These are phyloP conservation scores for Megalops atlanticus DNA, from an alignment of 2,113 vertebrate genomes.

Conservation along the genomic window DNA sequence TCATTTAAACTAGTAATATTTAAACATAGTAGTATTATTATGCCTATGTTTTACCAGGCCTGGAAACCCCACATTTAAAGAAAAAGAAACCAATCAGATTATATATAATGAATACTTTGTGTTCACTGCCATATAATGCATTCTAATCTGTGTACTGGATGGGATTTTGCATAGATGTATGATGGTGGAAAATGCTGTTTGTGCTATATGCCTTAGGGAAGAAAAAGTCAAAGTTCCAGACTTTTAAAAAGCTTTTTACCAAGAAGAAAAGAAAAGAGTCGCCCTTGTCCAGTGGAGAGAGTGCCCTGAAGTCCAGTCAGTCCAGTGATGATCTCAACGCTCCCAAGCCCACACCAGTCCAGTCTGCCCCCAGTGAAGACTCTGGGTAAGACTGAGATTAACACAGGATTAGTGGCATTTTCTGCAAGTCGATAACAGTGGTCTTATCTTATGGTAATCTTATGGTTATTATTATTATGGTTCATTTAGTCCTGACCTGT, in stretches of 20 bases:
- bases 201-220: constrained; percentile 71
- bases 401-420: too few relatives aligned
- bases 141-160: neutral
- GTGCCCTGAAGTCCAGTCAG: constrained; percentile 69
- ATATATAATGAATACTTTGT: too few relatives aligned
- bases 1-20: too few relatives aligned
- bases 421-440: too few relatives aligned
- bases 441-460: too few relatives aligned
- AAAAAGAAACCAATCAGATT: neutral
- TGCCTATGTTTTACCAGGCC: too few relatives aligned
- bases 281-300: constrained; percentile 46
- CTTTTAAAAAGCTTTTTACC: constrained; percentile 84
- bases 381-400: constrained; percentile 70
- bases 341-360: constrained; percentile 52
- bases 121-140: too few relatives aligned
- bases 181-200: neutral
- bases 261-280: constrained; percentile 86
- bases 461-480: too few relatives aligned
- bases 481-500: too few relatives aligned
- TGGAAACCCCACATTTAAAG: too few relatives aligned
- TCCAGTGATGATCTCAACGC: constrained; percentile 76
- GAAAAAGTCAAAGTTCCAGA: constrained; percentile 92
- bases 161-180: neutral
- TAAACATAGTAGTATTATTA: too few relatives aligned
- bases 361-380: constrained; percentile 54